phyloP scores from a whole-genome alignment of 92 coral and sea anemone species.

The Bergia sp. region DNA sequence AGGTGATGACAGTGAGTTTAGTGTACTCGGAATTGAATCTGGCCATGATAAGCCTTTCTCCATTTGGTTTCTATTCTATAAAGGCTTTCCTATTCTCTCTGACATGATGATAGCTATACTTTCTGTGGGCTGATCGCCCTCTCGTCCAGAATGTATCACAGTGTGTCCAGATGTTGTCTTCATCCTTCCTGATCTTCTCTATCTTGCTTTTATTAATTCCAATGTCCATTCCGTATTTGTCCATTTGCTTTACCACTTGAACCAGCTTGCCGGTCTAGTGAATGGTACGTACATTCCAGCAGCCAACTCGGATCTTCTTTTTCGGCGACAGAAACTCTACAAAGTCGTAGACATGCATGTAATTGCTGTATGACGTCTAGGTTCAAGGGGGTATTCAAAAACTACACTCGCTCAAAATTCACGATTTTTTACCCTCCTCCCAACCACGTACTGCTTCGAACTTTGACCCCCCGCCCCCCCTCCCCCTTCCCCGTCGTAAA shows the following conservation, averaged over 20 bases:
- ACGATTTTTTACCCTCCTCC: too few species aligned
- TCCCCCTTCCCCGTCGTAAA: too few species aligned
- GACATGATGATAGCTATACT: slow-evolving; percentile 26
- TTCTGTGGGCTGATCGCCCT: neutral
- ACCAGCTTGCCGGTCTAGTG: neutral
- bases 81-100: neutral
- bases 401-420: too few species aligned
- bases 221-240: neutral
- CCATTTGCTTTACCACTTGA: neutral
- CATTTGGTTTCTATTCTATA: slow-evolving; percentile 29
- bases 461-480: too few species aligned
- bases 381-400: too few species aligned
- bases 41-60: slow-evolving; percentile 11
- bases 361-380: too few species aligned
- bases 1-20: slow-evolving; percentile 14
- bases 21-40: neutral
- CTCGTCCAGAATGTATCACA: slow-evolving; percentile 18
- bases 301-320: neutral
- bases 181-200: neutral
- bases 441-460: too few species aligned
- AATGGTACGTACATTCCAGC: neutral
- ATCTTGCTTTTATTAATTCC: slow-evolving; percentile 7
- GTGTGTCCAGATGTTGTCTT: neutral
- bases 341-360: neutral
- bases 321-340: neutral